phyloP scores from a whole-genome alignment of 2,888 invertebrate species.

The Biston betularia region DNA sequence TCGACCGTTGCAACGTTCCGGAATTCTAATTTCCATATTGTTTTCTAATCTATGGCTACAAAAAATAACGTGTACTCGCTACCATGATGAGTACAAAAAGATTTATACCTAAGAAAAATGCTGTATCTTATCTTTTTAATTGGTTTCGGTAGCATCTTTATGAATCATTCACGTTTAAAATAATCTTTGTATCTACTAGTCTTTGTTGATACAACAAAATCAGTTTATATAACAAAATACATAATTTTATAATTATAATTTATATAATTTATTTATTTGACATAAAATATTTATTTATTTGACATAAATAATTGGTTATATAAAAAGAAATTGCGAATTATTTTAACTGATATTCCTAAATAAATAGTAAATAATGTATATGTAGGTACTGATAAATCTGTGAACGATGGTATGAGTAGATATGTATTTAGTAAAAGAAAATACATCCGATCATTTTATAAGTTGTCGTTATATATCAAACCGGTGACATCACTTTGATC shows the following conservation, averaged over 20 bases:
- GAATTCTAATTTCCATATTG: slow-evolving; percentile 13
- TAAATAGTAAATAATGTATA: no score
- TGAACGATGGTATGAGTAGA: no score
- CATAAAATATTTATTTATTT: no score
- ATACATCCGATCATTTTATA: background rate
- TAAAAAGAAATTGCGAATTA: no score
- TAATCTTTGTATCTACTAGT: background rate
- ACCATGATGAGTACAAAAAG: slow-evolving; percentile 9
- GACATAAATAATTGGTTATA: no score
- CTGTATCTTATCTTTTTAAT: slow-evolving; percentile 16
- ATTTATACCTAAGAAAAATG: slow-evolving; percentile 8
- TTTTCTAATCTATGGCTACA: slow-evolving; percentile 18
- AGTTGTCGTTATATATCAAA: background rate
- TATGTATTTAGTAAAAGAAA: no score
- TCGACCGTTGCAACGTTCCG: slow-evolving; percentile 11
- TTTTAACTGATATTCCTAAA: no score
- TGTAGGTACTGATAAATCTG: no score
- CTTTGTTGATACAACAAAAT: background rate
- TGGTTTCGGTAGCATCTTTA: slow-evolving; percentile 9
- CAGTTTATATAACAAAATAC: no score
- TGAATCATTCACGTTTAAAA: background rate
- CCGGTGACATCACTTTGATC: background rate
- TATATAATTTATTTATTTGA: no score
- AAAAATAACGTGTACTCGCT: slow-evolving; percentile 2
- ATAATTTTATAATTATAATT: no score